Evolutionary conservation across 2,113 vertebrate genomes (phyloP).

Genomic region (Ranitomeya imitator): DNA sequence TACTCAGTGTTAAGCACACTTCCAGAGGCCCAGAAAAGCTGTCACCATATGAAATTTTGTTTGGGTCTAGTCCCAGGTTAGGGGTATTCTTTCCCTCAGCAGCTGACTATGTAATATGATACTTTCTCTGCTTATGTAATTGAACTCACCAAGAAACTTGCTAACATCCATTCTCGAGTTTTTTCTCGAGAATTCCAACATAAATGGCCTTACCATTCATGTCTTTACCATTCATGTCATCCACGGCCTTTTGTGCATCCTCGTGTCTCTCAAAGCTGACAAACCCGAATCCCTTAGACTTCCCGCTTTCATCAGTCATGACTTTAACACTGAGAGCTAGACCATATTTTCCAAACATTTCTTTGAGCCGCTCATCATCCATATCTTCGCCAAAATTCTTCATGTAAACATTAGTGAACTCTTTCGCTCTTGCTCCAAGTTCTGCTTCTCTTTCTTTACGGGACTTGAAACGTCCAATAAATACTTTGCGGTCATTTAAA

Average conservation of each 20-base stretch:
- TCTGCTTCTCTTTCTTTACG: constrained; percentile 97
- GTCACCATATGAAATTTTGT: too few relatives aligned
- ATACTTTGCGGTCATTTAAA: constrained; percentile 99
- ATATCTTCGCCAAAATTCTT: constrained; percentile 96
- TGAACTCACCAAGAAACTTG: too few relatives aligned
- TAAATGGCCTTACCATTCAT: too few relatives aligned
- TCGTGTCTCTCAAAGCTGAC: constrained; percentile 98
- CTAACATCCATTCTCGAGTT: too few relatives aligned
- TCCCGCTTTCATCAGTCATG: constrained; percentile 95
- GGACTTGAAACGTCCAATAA: constrained; percentile 97
- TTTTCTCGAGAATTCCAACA: too few relatives aligned
- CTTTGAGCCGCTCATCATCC: constrained; percentile 95
- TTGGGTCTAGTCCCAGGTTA: too few relatives aligned
- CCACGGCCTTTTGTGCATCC: constrained; percentile 97
- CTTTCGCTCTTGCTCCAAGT: constrained; percentile 92
- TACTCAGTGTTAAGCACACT: too few relatives aligned
- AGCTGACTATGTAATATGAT: too few relatives aligned
- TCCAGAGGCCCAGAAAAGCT: too few relatives aligned
- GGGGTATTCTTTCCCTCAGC: too few relatives aligned
- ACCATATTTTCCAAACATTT: constrained; percentile 94
- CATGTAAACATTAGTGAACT: constrained; percentile 98
- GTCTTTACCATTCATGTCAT: too few relatives aligned
- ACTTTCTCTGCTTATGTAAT: too few relatives aligned
- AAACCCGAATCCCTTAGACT: constrained; percentile 97
- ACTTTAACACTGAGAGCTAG: constrained; percentile 94